Conservation (phyloP, 2,797 vertebrate genomes). For the Acipenser ruthenus region DNA sequence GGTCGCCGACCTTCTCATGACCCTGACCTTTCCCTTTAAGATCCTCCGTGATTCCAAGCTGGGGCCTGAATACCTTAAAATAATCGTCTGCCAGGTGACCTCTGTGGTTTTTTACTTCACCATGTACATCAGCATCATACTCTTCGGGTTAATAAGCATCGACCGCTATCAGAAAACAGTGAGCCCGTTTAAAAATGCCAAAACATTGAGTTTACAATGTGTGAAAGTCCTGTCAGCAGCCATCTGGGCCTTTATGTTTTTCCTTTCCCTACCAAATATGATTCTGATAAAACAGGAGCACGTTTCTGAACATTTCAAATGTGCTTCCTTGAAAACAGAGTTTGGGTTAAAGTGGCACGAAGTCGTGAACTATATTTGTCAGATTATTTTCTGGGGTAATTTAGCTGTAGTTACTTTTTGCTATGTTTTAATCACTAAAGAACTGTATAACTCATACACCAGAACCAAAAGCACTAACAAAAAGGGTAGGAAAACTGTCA, state of each 20-base stretch:
- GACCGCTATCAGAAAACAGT: conserved; percentile 89
- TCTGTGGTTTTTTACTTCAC: conserved; percentile 90
- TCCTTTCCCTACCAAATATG: conserved; percentile 78
- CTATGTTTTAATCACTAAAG: conserved; percentile 79
- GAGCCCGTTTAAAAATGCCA: conserved; percentile 62
- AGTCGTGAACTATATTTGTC: conserved; percentile 80
- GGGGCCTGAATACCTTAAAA: conserved; percentile 58
- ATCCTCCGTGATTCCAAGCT: conserved; percentile 79
- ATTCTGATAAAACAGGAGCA: conserved; percentile 63
- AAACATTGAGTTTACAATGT: conserved; percentile 41
- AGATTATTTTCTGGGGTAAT: conserved; percentile 88
- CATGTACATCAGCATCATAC: conserved; percentile 96
- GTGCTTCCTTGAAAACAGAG: conserved; percentile 76
- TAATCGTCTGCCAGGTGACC: conserved; percentile 81
- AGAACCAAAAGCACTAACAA: conserved; percentile 42
- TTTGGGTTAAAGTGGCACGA: conserved; percentile 82
- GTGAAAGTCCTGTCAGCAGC: conserved; percentile 75
- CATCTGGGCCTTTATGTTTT: conserved; percentile 73
- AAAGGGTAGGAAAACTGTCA: conserved; percentile 59
- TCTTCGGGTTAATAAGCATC: conserved; percentile 85
- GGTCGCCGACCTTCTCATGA: conserved; percentile 88
- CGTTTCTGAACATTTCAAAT: conserved; percentile 59
- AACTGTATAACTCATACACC: conserved; percentile 79
- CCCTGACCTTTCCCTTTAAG: conserved; percentile 88
- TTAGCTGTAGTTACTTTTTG: conserved; percentile 73